Conservation (phyloP, 2,113 vertebrate genomes). For the Willisornis vidua region DNA sequence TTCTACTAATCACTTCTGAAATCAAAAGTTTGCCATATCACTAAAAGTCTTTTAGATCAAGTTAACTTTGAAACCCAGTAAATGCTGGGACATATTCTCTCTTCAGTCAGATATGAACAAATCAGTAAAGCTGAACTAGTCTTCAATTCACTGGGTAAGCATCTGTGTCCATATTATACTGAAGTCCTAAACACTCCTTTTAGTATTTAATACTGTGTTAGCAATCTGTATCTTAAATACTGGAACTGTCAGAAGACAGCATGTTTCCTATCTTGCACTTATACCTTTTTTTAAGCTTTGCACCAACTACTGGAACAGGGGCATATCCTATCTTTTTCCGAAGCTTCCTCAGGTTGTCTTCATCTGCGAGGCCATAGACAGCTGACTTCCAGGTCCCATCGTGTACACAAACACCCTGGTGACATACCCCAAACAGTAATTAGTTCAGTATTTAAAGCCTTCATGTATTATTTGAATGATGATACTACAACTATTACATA, state of each 20-base stretch:
- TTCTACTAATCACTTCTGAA: not conserved
- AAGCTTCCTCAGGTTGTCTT: constrained; percentile 17
- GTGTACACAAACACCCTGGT: not conserved
- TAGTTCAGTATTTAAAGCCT: not conserved
- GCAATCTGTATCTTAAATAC: not conserved
- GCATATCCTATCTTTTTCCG: constrained; percentile 22
- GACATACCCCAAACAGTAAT: not conserved
- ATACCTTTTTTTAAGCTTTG: constrained; percentile 40
- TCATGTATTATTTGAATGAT: not conserved
- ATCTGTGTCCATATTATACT: not conserved
- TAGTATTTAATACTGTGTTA: not conserved
- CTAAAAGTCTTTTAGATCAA: not conserved
- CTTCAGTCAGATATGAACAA: not conserved
- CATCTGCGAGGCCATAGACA: constrained; percentile 14
- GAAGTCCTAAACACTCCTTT: not conserved
- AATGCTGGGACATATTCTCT: not conserved
- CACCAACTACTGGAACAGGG: constrained; percentile 27
- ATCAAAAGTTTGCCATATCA: not conserved
- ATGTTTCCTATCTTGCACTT: not conserved
- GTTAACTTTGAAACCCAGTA: not conserved
- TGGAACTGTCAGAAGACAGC: not conserved
- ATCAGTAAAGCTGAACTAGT: not conserved
- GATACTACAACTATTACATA: not conserved
- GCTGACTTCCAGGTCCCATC: constrained; percentile 48
- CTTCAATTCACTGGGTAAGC: not conserved